Conservation (phyloP, 92 coral and sea anemone genomes). For the Parazoanthus darwini region DNA sequence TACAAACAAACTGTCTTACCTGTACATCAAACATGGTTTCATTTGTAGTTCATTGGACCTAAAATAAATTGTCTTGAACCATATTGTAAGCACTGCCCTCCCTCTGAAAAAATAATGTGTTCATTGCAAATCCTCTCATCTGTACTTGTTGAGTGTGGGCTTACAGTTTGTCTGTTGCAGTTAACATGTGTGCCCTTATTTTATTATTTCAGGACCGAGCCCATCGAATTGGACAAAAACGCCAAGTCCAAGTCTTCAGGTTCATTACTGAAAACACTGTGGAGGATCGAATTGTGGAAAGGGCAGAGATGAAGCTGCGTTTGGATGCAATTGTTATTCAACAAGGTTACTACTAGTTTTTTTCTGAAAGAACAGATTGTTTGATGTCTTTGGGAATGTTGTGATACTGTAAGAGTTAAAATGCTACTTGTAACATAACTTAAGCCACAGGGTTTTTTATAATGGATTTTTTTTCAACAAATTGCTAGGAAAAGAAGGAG, state of each 20-base stretch:
- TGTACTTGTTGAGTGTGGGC: too few species aligned
- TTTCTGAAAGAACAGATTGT: neutral
- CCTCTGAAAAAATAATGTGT: too few species aligned
- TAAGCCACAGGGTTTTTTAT: neutral
- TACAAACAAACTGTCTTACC: too few species aligned
- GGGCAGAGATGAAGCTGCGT: slow-evolving; percentile 98
- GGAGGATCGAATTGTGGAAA: slow-evolving; percentile 95
- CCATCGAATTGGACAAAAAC: slow-evolving; percentile 97
- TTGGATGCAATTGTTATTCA: slow-evolving; percentile 96
- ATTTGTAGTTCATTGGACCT: too few species aligned
- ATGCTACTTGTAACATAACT: neutral
- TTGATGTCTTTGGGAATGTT: neutral
- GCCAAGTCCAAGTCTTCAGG: slow-evolving; percentile 94
- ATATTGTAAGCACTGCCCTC: too few species aligned
- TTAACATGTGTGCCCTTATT: neutral
- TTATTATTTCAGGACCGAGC: slow-evolving; percentile 83
- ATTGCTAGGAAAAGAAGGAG: too few species aligned
- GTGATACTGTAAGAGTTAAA: neutral
- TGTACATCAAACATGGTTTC: too few species aligned
- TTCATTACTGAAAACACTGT: slow-evolving; percentile 96
- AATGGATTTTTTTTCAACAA: neutral
- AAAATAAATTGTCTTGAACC: too few species aligned
- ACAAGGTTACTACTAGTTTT: slow-evolving; percentile 64
- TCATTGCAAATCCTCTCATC: too few species aligned
- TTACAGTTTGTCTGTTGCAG: neutral